Evolutionary conservation across 2,888 invertebrate genomes (phyloP), one percentile per base, ranked within the genome.

Genomic region (Brenthis hecate): DNA sequence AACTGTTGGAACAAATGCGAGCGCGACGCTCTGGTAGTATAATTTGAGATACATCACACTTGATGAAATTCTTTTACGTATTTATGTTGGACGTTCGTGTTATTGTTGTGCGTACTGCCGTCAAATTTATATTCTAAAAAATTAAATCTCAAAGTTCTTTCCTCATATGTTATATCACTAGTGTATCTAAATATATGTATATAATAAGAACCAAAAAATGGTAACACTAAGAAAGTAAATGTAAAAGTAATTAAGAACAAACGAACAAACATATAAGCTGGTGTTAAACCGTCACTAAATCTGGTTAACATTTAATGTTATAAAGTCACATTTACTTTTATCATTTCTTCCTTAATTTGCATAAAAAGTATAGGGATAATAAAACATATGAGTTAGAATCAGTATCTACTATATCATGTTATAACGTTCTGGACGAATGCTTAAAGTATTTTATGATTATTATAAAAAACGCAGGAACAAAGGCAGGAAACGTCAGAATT

Each of bases 1-100:
- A 76, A 79, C 78, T 77, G 76, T 74, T 77, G 73, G 73, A 77
- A 77, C 76, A 77, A 76, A 78, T 76, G 77, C 75, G 75, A 68
- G 77, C 75, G 76, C 76, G 77, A 74, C 73, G 75, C 71, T 73
- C 75, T 67, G 69, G 61, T 68, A 70, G 70, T 69, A 70, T 69
- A 69, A 71, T 68, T 60, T 71, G 72, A 76, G 74, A 76, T 71
- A 75, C 69, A 74, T 70, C 69, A 73, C 74, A 75, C 76, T 74
- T 73, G 72, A 69, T 65, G 72, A 60, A 67, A 74, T 73, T 71
- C 70, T 73, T 74, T 72, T 69, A 60, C 58, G 50, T 68, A 51
- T 50, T 23, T 60, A 8, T 60, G 48, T 51, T 61, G n/a, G 28
- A 60, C 13, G 32, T 51, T 16, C 56, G 43, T 51, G 48, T 48